A percentile compares a stretch with the other conserved stretches of the same genome.
Evolutionary conservation across 2,888 invertebrate genomes (phyloP).

Genomic region (Eupithecia subfuscata): DNA sequence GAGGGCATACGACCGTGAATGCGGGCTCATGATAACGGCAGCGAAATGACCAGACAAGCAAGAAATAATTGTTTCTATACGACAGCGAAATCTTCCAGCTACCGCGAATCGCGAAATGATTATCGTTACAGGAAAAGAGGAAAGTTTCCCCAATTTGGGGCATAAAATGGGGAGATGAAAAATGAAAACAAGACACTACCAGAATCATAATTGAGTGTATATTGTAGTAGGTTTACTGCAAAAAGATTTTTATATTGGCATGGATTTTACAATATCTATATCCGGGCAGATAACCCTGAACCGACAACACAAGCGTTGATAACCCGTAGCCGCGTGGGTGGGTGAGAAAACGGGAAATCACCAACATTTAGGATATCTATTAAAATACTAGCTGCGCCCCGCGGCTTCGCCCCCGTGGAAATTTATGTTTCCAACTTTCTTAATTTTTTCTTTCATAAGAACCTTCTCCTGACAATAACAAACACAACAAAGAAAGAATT

Average conservation of each 20-base stretch:
- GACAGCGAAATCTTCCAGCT: not conserved
- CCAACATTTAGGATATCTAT: not conserved
- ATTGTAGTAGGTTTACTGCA: not conserved
- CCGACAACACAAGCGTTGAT: constrained; percentile 15
- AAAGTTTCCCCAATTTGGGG: not conserved
- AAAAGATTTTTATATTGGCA: constrained; percentile 3
- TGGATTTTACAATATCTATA: constrained; percentile 40
- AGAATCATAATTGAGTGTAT: not conserved
- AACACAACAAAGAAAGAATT: too few species aligned
- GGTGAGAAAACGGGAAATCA: not conserved
- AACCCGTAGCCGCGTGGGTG: constrained; percentile 7
- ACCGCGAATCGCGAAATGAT: not conserved
- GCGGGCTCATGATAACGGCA: constrained; percentile 35
- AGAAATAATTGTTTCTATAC: constrained; percentile 12
- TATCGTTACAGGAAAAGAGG: not conserved
- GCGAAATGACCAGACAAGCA: constrained; percentile 19
- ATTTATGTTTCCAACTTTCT: too few species aligned
- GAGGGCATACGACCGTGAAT: constrained; percentile 33
- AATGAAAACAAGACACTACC: not conserved
- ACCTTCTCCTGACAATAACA: too few species aligned
- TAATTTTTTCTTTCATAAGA: too few species aligned
- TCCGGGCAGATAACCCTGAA: constrained; percentile 50
- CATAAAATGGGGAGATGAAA: not conserved
- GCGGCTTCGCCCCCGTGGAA: too few species aligned
- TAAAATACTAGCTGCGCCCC: too few species aligned